Evolutionary conservation across 2,888 invertebrate species (phyloP), one percentile per base, ranked within the genome.

Genomic region (Tachina grossa): DNA sequence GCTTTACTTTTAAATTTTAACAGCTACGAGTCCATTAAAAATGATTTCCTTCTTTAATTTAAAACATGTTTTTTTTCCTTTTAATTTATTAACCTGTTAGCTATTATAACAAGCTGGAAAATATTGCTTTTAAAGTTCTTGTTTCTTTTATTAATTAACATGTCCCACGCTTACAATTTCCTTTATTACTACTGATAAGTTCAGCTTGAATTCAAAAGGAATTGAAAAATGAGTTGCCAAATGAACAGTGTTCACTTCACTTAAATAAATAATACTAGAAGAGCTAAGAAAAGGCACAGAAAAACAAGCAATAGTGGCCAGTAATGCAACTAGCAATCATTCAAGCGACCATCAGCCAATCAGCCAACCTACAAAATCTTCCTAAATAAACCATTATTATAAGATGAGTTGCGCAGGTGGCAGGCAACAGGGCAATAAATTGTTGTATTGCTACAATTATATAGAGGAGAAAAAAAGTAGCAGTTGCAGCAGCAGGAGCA

Each of bases 161-260:
- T 84, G 81, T 86, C 86, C 86, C 86, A 87, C 87, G 85, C 87
- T 61, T 53, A 47, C 71, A 76, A 79, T 77, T 71, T 80, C 65
- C 71, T 65, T 57, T 76, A 78, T 65, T 76, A 84, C 80, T 66
- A 76, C 57, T 76, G 76, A 80, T 74, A 47, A 80, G 80, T 76
- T 84, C 59, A 71, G 1, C 39, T 80, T 39, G 71, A 75, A 57
- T 22, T 69, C 19, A 31, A 71, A 66, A 57, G 9, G 22, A 43
- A 72, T 75, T 68, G 81, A 81, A 75, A 65, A 77, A 41, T 71
- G 41, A 63, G 51, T 66, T 47, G 43, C 22, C 49, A 66, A 66
- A 49, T 43, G 65, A 57, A 69, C 82, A 80, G 72, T 31, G 31
- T 31, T 6, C n/a, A 65, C 59, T 31, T 49, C 47, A 74, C 31